These are phyloP conservation scores for Ptilodon capucinus DNA, from an alignment of 2,888 invertebrate genomes.

Conservation along the genomic window DNA sequence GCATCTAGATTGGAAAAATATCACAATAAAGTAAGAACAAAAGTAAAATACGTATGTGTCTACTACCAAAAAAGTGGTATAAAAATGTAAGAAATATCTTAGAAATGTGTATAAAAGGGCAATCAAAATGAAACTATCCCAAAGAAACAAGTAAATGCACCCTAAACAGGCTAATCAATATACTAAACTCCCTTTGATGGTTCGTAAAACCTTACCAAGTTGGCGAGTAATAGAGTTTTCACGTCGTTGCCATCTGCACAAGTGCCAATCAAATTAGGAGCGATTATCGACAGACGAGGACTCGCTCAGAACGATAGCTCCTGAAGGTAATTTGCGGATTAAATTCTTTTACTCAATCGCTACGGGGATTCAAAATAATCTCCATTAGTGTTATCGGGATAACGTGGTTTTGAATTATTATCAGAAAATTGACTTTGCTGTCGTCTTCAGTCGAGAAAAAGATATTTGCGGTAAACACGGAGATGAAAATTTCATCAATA, in stretches of 20 bases:
- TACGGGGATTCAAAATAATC: conserved; percentile 38
- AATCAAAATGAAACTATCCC: neutral
- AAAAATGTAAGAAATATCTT: too few species aligned
- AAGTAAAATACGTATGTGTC: too few species aligned
- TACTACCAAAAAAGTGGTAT: too few species aligned
- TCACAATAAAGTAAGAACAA: too few species aligned
- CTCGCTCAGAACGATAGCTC: conserved; percentile 52
- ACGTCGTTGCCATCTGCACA: conserved; percentile 69
- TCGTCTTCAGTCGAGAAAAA: neutral
- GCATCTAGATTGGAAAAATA: too few species aligned
- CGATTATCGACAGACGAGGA: conserved; percentile 60
- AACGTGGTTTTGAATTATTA: conserved; percentile 20
- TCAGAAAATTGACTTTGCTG: conserved; percentile 27
- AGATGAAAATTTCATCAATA: neutral
- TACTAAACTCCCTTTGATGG: conserved; percentile 49
- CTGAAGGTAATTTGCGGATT: conserved; percentile 60
- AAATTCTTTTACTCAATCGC: conserved; percentile 53
- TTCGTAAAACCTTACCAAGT: conserved; percentile 55
- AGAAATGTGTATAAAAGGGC: too few species aligned
- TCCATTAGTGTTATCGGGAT: conserved; percentile 19
- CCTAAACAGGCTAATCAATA: conserved; percentile 53
- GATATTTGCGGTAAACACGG: neutral
- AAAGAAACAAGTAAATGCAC: conserved; percentile 18
- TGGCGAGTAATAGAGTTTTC: conserved; percentile 66
- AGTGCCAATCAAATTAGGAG: conserved; percentile 75